Conservation (phyloP, 2,888 invertebrate genomes). For the Sussaba pulchella region DNA sequence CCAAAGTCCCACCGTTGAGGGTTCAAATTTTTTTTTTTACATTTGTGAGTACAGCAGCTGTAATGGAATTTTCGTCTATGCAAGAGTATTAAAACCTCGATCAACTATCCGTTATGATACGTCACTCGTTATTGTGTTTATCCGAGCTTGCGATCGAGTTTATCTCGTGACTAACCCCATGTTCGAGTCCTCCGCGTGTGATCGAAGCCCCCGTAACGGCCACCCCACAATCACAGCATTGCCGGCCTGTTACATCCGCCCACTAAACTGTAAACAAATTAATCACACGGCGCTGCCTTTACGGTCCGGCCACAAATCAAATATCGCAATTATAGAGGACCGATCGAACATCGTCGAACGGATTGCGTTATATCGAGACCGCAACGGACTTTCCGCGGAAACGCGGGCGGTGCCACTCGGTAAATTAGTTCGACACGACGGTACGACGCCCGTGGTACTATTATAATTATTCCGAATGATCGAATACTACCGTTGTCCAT, state of each 20-base stretch:
- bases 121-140: conserved; percentile 25
- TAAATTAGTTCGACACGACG: conserved; percentile 66
- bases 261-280: conserved; percentile 80
- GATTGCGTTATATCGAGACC: conserved; percentile 55
- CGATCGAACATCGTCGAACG: conserved; percentile 62
- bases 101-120: conserved; percentile 20
- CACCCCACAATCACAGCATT: conserved; percentile 46
- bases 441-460: conserved; percentile 40
- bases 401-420: conserved; percentile 54
- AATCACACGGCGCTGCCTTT: conserved; percentile 71
- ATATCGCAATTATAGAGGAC: conserved; percentile 74
- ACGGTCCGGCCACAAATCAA: conserved; percentile 75
- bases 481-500: conserved; percentile 20
- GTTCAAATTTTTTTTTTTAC: neutral
- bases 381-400: conserved; percentile 51
- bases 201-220: conserved; percentile 47
- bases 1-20: too few relatives aligned
- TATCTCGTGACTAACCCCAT: conserved; percentile 40
- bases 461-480: conserved; percentile 64
- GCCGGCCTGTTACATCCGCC: conserved; percentile 67
- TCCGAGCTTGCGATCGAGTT: conserved; percentile 44
- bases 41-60: too few relatives aligned
- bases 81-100: neutral
- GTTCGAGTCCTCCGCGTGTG: conserved; percentile 15
- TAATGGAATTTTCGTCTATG: too few relatives aligned